Base-by-base conservation (phyloP, 1,140 invertebrate species). In the Diabrotica undecimpunctata region DNA sequence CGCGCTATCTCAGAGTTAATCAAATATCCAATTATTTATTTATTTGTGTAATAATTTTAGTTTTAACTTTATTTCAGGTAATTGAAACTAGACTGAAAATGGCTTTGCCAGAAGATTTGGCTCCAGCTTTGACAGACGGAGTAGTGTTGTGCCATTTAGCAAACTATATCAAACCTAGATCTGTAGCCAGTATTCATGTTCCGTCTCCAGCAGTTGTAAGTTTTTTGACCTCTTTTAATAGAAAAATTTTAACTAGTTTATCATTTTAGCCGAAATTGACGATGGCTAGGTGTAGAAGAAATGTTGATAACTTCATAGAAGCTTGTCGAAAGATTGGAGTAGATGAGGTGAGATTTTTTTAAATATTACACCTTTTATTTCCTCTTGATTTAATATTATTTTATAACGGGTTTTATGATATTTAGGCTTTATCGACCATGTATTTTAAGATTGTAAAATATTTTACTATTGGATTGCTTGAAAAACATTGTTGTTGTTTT, bases 301-400 rank as follows among this genome's bases (percentile, higher is more conserved):
- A 97, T 81, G 94, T 97, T 11, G 95, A 97, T 76, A 97, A 97
- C 81, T 97, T 97, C 77, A 81, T 97, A 66, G 93, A 96, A 74
- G 95, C 95, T 11, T 97, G 95, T 82, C 85, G 92, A 64, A 92
- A 87, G 78, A 94, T 97, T 71, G 95, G 95, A 46, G 93, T 97
- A 10, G 90, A 94, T 82, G 93, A 96, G 88, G 95, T 97, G 82
- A 88, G 88, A 84, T 13, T 50, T 25, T n/a, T 14, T 56, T 63
- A 66, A 13, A 12, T 9, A 36, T 54, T 39, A 37, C 13, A 59
- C 12, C 35, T 4, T 6, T 54, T 54, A 46, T 10, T 46, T 46
- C 25, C 25, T 25, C 1, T 25, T 25, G 25, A 25, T 25, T 25
- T 25, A 4, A 2, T 25, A 25, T 25, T 25, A 25, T 25, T 25